Conservation (phyloP, 2,797 vertebrate genomes). For the Amblyraja radiata region DNA sequence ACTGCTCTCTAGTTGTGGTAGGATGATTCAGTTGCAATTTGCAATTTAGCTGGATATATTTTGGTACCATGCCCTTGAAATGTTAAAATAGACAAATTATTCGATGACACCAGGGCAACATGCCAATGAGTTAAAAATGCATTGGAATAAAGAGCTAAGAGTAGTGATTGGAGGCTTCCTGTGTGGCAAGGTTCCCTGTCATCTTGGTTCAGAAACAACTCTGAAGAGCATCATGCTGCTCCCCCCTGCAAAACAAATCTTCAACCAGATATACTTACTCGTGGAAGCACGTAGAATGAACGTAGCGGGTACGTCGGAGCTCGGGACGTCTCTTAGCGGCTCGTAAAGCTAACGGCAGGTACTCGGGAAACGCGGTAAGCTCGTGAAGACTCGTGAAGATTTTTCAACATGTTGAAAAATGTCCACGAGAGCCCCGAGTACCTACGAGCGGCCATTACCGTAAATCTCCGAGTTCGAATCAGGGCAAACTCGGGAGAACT, state of each 20-base stretch:
- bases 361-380: too few species aligned
- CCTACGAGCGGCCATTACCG: too few species aligned
- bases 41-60: background rate
- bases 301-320: too few species aligned
- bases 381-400: too few species aligned
- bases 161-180: constrained; percentile 2
- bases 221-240: background rate
- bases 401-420: too few species aligned
- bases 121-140: background rate
- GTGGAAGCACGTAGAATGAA: too few species aligned
- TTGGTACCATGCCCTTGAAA: background rate
- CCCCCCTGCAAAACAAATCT: background rate
- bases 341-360: too few species aligned
- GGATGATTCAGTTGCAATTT: background rate
- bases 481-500: too few species aligned
- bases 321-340: too few species aligned
- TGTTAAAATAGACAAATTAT: background rate
- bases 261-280: background rate
- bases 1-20: too few species aligned
- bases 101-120: background rate
- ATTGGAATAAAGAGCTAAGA: background rate
- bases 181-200: background rate
- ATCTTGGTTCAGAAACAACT: background rate
- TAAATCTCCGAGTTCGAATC: too few species aligned
- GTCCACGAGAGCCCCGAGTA: too few species aligned